phyloP scores from a whole-genome alignment of 1,140 invertebrate species.

The Drosophila mauritiana region DNA sequence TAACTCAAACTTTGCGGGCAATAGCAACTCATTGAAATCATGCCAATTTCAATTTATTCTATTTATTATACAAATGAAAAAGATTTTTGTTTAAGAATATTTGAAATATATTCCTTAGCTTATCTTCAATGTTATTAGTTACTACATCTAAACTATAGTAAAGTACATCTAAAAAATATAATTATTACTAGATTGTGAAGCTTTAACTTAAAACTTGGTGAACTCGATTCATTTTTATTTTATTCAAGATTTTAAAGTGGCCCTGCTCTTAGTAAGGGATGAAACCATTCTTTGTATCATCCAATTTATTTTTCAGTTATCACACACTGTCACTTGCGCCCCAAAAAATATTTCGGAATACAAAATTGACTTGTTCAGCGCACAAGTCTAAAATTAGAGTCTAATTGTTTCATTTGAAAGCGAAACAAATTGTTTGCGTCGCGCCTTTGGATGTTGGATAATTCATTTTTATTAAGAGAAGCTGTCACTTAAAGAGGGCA shows the following conservation, averaged over 20 bases:
- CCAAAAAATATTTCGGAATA: conserved; percentile 21
- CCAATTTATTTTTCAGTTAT: conserved; percentile 5
- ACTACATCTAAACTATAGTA: no score
- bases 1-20: no score
- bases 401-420: conserved; percentile 32
- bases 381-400: conserved; percentile 41
- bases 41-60: no score
- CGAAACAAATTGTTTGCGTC: conserved; percentile 43
- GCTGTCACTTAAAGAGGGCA: conserved; percentile 45
- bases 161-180: no score
- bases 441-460: conserved; percentile 41
- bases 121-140: no score
- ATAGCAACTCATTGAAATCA: no score
- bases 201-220: background rate
- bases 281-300: background rate
- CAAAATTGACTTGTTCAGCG: conserved; percentile 28
- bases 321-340: conserved; percentile 5
- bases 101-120: no score
- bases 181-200: no score
- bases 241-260: background rate
- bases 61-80: no score
- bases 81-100: no score
- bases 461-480: conserved; percentile 49
- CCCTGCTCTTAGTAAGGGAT: conserved; percentile 2
- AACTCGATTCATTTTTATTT: background rate